Conservation (phyloP, 2,797 vertebrate species). For the Amphiprion clarkii region DNA sequence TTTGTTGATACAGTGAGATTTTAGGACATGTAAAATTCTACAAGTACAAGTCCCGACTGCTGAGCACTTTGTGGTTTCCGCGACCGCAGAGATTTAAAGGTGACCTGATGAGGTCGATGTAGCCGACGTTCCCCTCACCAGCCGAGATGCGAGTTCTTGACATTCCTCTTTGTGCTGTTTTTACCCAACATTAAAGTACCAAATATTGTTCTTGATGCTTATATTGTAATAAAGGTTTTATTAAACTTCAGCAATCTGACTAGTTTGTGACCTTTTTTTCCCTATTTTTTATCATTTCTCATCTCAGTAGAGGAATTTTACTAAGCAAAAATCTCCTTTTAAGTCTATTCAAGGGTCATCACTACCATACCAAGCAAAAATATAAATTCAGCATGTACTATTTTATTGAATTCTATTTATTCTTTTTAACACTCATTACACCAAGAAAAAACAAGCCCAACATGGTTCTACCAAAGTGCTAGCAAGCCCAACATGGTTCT, state of each 20-base stretch:
- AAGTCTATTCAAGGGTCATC: no score
- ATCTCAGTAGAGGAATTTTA: no score
- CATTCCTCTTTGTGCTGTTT: slow-evolving; percentile 84
- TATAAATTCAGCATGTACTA: no score
- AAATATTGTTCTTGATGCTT: slow-evolving; percentile 79
- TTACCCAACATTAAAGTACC: slow-evolving; percentile 78
- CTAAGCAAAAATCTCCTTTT: no score
- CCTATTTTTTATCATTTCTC: background rate
- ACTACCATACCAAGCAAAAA: no score
- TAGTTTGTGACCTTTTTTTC: background rate
- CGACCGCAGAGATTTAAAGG: slow-evolving; percentile 40
- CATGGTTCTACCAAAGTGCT: no score
- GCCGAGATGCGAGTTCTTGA: slow-evolving; percentile 72
- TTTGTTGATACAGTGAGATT: slow-evolving; percentile 27
- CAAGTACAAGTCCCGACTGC: slow-evolving; percentile 47
- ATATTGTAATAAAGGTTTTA: slow-evolving; percentile 86
- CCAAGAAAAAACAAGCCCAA: no score
- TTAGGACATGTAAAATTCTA: slow-evolving; percentile 8
- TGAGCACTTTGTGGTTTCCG: slow-evolving; percentile 48
- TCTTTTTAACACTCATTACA: no score
- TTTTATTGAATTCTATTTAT: no score
- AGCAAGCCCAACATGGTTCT: no score
- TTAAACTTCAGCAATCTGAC: slow-evolving; percentile 60
- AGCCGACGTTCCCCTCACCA: slow-evolving; percentile 70
- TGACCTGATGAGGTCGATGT: slow-evolving; percentile 51